Conservation (phyloP, 1,140 invertebrate genomes). For the Gonioctena quinquepunctata region DNA sequence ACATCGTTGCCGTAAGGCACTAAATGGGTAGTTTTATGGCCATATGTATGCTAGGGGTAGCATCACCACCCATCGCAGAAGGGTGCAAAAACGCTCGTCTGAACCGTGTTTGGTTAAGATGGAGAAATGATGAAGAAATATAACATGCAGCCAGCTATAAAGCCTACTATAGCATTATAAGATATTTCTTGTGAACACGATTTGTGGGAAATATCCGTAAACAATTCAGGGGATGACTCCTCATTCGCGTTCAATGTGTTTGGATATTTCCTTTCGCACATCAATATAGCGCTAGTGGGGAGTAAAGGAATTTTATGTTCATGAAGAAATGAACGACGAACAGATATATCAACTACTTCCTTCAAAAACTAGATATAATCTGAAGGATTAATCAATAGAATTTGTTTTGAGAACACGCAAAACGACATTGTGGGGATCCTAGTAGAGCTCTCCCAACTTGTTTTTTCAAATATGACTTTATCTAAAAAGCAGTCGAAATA, state of each 20-base stretch:
- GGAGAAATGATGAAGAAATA: constrained; percentile 44
- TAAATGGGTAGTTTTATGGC: background rate
- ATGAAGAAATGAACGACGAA: too few relatives aligned
- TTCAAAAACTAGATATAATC: too few relatives aligned
- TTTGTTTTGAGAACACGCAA: too few relatives aligned
- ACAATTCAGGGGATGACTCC: constrained; percentile 20
- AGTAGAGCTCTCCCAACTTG: too few relatives aligned
- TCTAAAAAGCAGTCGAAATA: too few relatives aligned
- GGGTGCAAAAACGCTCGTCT: constrained; percentile 6
- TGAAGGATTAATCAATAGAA: too few relatives aligned
- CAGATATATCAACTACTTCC: too few relatives aligned
- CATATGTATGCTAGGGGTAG: background rate
- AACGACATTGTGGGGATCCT: too few relatives aligned
- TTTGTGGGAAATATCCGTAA: constrained; percentile 32
- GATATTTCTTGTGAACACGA: constrained; percentile 29
- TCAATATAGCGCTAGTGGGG: too few relatives aligned
- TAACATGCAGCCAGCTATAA: constrained; percentile 28
- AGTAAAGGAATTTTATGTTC: too few relatives aligned
- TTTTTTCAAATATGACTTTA: too few relatives aligned
- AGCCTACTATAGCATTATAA: constrained; percentile 19
- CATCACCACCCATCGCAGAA: background rate
- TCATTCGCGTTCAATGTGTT: background rate
- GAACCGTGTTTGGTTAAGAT: constrained; percentile 35
- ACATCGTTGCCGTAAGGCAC: background rate
- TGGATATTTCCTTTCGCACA: too few relatives aligned